Base-by-base conservation (phyloP, 1,140 invertebrate species). In the Chironomus striatipennis region DNA sequence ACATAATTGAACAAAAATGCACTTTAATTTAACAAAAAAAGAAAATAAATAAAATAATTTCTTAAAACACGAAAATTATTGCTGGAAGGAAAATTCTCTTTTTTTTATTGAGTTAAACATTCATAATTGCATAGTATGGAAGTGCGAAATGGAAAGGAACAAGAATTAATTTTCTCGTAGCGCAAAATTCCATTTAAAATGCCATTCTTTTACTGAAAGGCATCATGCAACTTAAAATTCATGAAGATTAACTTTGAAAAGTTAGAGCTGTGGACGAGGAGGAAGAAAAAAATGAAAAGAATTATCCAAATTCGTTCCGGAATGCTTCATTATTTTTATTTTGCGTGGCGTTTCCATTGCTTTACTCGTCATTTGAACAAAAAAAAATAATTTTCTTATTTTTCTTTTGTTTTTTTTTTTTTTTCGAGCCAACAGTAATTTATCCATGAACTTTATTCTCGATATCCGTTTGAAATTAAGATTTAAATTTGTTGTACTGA, bases 221-320 rank as follows among this genome's bases (percentile, higher is more conserved):
- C 47, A 57, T n/a, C 12, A 57, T 57, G n/a, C 12, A 57, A 57
- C 47, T 10, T 9, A 4, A 47, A 47, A 47, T 15, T 47, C 43
- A 47, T 57, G 47, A 57, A 57, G 12, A 57, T 57, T 57, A 57
- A 57, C 47, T 57, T 57, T 34, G 24, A 34, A 34, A 12, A 57
- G 47, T n/a, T 57, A 4, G 1, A 57, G n/a, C 12, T 57, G 12
- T 34, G 24, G 12, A 57, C 47, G 47, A 57, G 8, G 9, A n/a
- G 12, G 47, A 57, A 57, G 47, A 57, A 57, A 70, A 20, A 57
- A n/a, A n/a, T 12, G 7, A 57, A n/a, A 7, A 70, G 20, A 70
- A 70, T 70, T 70, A 70, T 70, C 20, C 20, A 70, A 70, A 20
- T 70, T 21, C 65, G 10, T 70, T 70, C 65, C 17, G 65, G 18